Conservation (phyloP, 1,140 invertebrate species). For the Parapsyche elsis region DNA sequence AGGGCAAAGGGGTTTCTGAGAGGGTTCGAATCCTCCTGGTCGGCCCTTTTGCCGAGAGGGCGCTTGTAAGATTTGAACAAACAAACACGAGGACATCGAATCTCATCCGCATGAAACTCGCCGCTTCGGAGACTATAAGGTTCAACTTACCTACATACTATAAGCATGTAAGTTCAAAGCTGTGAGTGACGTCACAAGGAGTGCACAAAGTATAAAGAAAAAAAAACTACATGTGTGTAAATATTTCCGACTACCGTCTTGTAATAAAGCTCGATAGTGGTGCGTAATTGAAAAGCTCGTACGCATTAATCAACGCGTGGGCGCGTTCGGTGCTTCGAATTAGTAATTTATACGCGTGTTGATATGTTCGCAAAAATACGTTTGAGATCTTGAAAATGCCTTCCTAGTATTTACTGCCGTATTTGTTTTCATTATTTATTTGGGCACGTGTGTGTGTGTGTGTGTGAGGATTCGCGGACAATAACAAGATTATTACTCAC, state of each 20-base stretch:
- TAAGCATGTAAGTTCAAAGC: not conserved
- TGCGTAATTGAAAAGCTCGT: not conserved
- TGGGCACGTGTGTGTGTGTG: no score
- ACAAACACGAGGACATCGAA: slow-evolving; percentile 53
- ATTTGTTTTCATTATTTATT: slow-evolving; percentile 1
- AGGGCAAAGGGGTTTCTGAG: slow-evolving; percentile 2
- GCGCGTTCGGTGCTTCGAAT: not conserved
- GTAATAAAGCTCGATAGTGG: not conserved
- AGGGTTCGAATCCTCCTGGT: not conserved
- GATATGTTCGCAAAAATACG: not conserved
- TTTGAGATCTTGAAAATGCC: not conserved
- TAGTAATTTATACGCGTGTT: slow-evolving; percentile 5
- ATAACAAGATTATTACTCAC: slow-evolving; percentile 26
- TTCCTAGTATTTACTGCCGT: not conserved
- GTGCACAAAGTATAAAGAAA: no score
- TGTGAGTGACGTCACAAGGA: not conserved
- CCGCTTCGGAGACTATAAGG: slow-evolving; percentile 45
- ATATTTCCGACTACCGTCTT: no score
- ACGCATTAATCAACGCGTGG: not conserved
- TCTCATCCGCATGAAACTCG: slow-evolving; percentile 47
- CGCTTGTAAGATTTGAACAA: slow-evolving; percentile 55
- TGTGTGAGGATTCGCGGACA: not conserved
- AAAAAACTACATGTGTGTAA: no score
- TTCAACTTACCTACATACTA: no score
- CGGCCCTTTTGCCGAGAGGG: slow-evolving; percentile 42